phyloP scores from a whole-genome alignment of 2,797 vertebrate species.

The Poeciliopsis infans region DNA sequence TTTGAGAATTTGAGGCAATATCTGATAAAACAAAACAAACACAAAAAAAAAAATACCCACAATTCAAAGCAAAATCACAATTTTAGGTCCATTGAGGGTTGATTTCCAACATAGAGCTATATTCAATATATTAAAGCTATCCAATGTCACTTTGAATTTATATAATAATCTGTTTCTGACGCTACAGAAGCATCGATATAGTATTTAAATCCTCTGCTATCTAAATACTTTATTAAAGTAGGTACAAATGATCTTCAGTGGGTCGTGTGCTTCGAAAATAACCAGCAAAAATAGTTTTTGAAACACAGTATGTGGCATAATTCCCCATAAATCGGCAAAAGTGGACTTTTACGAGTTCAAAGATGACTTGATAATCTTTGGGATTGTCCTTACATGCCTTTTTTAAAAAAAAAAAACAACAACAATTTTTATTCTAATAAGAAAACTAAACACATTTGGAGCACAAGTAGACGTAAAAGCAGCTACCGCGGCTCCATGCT shows the following conservation, averaged over 20 bases:
- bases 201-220: constrained; percentile 27
- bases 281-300: constrained; percentile 7
- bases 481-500: neutral
- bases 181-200: constrained; percentile 33
- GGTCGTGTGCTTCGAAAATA: constrained; percentile 23
- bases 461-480: neutral
- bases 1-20: constrained; percentile 10
- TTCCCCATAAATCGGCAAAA: neutral
- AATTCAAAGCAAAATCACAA: constrained; percentile 14
- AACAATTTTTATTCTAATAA: neutral
- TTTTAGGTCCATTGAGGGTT: constrained; percentile 36
- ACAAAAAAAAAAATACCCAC: neutral
- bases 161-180: constrained; percentile 30
- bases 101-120: constrained; percentile 19
- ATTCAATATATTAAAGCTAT: constrained; percentile 6
- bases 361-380: constrained; percentile 20
- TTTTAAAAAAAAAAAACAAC: neutral
- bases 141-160: constrained; percentile 9
- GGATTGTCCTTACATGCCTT: constrained; percentile 3
- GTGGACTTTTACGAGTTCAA: neutral
- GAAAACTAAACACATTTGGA: constrained; percentile 11
- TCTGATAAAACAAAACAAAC: constrained; percentile 2
- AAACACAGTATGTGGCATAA: neutral
- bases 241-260: constrained; percentile 18
- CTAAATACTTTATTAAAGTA: neutral